These are phyloP conservation scores for Porites australiensis DNA, from an alignment of 64 coral and sea anemone genomes.

Conservation along the genomic window DNA sequence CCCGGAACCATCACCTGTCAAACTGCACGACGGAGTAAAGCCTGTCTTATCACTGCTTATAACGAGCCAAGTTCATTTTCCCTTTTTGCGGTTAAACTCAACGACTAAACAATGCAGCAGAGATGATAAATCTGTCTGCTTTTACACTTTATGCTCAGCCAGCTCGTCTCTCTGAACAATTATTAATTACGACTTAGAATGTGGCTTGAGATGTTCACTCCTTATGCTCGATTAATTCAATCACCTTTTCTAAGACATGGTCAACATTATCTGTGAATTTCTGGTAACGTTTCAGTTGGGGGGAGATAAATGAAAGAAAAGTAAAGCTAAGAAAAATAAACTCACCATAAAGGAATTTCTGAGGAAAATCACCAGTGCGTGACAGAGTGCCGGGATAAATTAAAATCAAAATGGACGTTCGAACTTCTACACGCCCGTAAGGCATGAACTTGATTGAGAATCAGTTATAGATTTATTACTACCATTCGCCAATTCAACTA, in stretches of 20 bases:
- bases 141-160: not conserved
- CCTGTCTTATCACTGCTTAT: not conserved
- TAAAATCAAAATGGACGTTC: not conserved
- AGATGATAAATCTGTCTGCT: not conserved
- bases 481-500: not conserved
- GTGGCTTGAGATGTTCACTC: too few relatives aligned
- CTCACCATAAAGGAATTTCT: slow-evolving; percentile 17
- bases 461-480: not conserved
- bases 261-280: too few relatives aligned
- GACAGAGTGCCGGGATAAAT: not conserved
- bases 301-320: too few relatives aligned
- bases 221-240: too few relatives aligned
- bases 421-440: not conserved
- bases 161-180: not conserved
- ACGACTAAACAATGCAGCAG: not conserved
- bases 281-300: too few relatives aligned
- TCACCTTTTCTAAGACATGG: not conserved
- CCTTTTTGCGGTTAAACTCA: not conserved
- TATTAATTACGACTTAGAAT: not conserved
- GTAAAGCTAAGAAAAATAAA: not conserved
- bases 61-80: slow-evolving; percentile 7
- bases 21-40: not conserved
- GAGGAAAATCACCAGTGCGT: not conserved
- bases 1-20: not conserved
- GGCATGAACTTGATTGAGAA: not conserved